Evolutionary conservation across 2,888 invertebrate species (phyloP).

Genomic region (Trichopria drosophilae): DNA sequence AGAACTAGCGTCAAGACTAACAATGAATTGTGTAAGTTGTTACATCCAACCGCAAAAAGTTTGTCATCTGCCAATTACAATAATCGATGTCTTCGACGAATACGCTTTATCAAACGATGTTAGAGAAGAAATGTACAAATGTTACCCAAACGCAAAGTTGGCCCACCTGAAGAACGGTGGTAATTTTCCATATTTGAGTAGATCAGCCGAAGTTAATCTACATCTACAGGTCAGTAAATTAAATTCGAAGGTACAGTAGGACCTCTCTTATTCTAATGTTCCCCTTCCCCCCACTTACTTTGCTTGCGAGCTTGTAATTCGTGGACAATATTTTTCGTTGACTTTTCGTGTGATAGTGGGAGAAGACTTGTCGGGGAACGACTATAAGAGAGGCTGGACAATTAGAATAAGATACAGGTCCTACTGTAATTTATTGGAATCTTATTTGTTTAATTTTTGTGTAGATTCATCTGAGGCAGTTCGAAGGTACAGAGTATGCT

Average conservation of each 20-base stretch:
- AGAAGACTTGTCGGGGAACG: too few species aligned
- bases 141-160: constrained; percentile 81
- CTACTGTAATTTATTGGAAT: constrained; percentile 2
- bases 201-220: constrained; percentile 85
- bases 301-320: too few species aligned
- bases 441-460: constrained; percentile 43
- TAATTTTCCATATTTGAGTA: constrained; percentile 87
- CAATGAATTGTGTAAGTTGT: constrained; percentile 80
- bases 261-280: too few species aligned
- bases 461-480: constrained; percentile 74
- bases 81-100: constrained; percentile 88
- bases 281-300: too few species aligned
- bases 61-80: constrained; percentile 71
- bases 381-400: too few species aligned
- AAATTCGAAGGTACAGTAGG: too few species aligned
- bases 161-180: constrained; percentile 88
- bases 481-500: constrained; percentile 66
- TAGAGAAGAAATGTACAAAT: constrained; percentile 80
- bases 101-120: constrained; percentile 78
- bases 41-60: constrained; percentile 79
- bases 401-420: too few species aligned
- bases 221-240: constrained; percentile 79
- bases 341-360: too few species aligned
- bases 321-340: too few species aligned
- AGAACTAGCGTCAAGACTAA: constrained; percentile 83